These are phyloP conservation scores for Drosophila virilis DNA, from an alignment of 1,140 invertebrate genomes.

Conservation along the genomic window DNA sequence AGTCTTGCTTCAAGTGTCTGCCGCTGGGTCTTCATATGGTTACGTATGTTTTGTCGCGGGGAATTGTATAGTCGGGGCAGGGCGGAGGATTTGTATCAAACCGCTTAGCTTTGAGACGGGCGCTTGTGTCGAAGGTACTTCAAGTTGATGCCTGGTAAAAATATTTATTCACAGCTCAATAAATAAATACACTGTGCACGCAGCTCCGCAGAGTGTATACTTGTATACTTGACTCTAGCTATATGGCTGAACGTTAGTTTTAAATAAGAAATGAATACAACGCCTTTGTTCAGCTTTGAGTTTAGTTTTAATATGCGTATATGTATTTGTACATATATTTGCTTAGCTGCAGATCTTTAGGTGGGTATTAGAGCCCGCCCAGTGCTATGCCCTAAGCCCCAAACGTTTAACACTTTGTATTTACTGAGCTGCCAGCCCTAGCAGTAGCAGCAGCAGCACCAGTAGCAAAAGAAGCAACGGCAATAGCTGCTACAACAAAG, in stretches of 20 bases:
- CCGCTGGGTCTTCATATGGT: constrained; percentile 49
- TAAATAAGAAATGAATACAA: constrained; percentile 78
- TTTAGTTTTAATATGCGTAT: constrained; percentile 60
- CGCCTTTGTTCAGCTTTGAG: constrained; percentile 56
- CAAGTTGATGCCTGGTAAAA: constrained; percentile 55
- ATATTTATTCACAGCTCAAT: constrained; percentile 81
- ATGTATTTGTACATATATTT: constrained; percentile 42
- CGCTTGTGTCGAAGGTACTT: constrained; percentile 41
- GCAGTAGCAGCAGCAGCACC: constrained; percentile 16
- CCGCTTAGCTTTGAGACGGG: constrained; percentile 29
- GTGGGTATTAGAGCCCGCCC: constrained; percentile 19
- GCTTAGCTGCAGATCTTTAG: constrained; percentile 39
- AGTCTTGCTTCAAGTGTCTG: constrained; percentile 52
- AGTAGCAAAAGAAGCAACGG: constrained; percentile 38
- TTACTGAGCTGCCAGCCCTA: constrained; percentile 49
- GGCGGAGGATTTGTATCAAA: constrained; percentile 20
- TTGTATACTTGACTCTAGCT: not conserved
- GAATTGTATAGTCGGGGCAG: not conserved
- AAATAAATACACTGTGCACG: constrained; percentile 65
- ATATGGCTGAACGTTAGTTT: constrained; percentile 44
- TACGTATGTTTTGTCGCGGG: not conserved
- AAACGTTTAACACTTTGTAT: constrained; percentile 76
- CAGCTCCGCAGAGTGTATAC: not conserved
- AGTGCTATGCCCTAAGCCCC: constrained; percentile 28
- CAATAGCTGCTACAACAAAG: constrained; percentile 35